Conservation (phyloP, 1,140 invertebrate genomes). For the Hylaeus volcanicus region DNA sequence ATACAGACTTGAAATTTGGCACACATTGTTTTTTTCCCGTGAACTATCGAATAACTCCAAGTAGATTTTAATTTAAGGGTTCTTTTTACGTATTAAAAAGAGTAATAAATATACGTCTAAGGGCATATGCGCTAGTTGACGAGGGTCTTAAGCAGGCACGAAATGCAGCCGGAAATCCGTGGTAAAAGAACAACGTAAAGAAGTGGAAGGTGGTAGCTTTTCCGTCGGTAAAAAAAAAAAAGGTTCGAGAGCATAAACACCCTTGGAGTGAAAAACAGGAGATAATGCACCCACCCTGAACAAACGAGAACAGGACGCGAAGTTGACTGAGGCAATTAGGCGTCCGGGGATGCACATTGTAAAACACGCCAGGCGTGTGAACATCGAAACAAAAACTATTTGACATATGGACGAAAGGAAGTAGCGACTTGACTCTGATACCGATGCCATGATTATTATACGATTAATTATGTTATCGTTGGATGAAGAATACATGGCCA, state of each 20-base stretch:
- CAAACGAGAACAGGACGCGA: constrained; percentile 17
- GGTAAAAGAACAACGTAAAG: background rate
- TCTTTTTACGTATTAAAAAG: background rate
- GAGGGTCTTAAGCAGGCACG: constrained; percentile 1
- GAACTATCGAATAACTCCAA: no score
- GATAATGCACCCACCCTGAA: constrained; percentile 27
- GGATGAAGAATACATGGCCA: no score
- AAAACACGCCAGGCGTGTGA: constrained; percentile 23
- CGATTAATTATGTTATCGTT: no score
- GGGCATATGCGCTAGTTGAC: background rate
- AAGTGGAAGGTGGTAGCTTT: background rate
- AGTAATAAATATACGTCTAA: background rate
- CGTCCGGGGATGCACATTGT: background rate
- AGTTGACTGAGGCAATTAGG: constrained; percentile 24
- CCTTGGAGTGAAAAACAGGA: constrained; percentile 15
- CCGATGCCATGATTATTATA: background rate
- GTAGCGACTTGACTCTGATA: background rate
- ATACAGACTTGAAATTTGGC: no score
- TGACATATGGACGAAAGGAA: background rate
- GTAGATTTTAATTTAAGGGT: no score
- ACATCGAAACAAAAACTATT: constrained; percentile 13
- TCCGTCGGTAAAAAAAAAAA: background rate
- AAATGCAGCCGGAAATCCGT: constrained; percentile 22
- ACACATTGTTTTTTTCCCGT: no score
- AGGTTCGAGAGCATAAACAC: constrained; percentile 2